These are phyloP conservation scores for Kryphioiulus occultus DNA, from an alignment of 2,888 invertebrate species.

Conservation along the genomic window DNA sequence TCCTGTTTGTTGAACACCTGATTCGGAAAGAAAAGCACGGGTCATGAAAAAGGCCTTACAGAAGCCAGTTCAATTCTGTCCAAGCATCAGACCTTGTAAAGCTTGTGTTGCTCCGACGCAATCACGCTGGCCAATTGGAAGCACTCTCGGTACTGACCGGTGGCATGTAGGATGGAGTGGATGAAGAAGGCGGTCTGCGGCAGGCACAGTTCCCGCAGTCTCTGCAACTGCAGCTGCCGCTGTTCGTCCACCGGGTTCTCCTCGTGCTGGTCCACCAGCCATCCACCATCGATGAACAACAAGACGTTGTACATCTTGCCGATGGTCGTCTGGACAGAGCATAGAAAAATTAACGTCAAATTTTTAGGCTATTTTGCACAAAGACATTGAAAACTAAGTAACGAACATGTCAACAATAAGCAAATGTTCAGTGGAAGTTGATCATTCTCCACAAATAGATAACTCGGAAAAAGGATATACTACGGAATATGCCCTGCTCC, in stretches of 20 bases:
- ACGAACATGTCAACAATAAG: no score
- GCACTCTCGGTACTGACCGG: slow-evolving; percentile 78
- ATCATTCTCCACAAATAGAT: no score
- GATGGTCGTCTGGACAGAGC: slow-evolving; percentile 71
- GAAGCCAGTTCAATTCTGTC: neutral
- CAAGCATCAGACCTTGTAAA: slow-evolving; percentile 73
- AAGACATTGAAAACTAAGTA: no score
- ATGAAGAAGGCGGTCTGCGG: slow-evolving; percentile 82
- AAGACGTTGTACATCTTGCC: slow-evolving; percentile 84
- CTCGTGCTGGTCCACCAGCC: slow-evolving; percentile 78
- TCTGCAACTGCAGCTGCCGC: slow-evolving; percentile 75
- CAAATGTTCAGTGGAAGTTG: no score
- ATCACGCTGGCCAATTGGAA: slow-evolving; percentile 80
- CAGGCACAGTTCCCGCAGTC: slow-evolving; percentile 80
- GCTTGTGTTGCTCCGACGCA: slow-evolving; percentile 77
- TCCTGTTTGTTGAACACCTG: slow-evolving; percentile 70
- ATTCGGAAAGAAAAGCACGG: slow-evolving; percentile 53
- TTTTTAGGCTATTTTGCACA: no score
- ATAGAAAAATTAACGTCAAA: slow-evolving; percentile 53
- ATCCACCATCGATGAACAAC: slow-evolving; percentile 87
- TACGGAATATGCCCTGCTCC: no score
- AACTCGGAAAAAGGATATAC: no score
- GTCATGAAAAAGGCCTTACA: neutral
- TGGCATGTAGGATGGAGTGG: slow-evolving; percentile 79
- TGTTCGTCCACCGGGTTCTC: slow-evolving; percentile 55